These are phyloP conservation scores for Lates calcarifer DNA, from an alignment of 2,113 vertebrate species.

Conservation along the genomic window DNA sequence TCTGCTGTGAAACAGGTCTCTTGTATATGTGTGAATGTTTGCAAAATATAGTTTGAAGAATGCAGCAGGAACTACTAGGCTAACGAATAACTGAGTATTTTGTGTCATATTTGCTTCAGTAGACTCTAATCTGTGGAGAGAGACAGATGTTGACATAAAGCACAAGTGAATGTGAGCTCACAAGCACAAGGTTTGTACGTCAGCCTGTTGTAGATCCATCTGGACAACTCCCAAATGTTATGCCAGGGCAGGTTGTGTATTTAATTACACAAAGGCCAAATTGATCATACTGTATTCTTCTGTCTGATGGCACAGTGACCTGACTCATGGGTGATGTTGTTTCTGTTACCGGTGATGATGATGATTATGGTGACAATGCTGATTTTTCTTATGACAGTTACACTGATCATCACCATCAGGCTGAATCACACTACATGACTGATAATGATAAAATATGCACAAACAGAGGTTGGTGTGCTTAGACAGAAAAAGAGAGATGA, in stretches of 20 bases:
- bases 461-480: conserved; percentile 12
- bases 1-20: not conserved
- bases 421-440: conserved; percentile 32
- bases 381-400: conserved; percentile 19
- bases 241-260: conserved; percentile 18
- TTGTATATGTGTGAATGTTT: not conserved
- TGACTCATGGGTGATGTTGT: conserved; percentile 32
- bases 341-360: conserved; percentile 12
- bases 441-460: conserved; percentile 31
- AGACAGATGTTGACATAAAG: conserved; percentile 2
- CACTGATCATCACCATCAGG: conserved; percentile 14
- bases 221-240: conserved; percentile 18
- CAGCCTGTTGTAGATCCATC: conserved; percentile 17
- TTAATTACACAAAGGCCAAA: conserved; percentile 38
- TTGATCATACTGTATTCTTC: conserved; percentile 10
- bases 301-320: conserved; percentile 6
- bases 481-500: conserved; percentile 27
- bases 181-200: not conserved
- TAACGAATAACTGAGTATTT: too few species aligned
- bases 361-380: conserved; percentile 16
- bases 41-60: not conserved
- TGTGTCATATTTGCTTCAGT: not conserved
- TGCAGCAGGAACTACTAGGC: not conserved
- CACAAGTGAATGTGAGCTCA: not conserved
- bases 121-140: not conserved